A percentile compares a stretch with the other conserved stretches of the same genome.
These are phyloP conservation scores for Leptopilina drosophilae DNA, from an alignment of 2,888 invertebrate species.

Conservation along the genomic window DNA sequence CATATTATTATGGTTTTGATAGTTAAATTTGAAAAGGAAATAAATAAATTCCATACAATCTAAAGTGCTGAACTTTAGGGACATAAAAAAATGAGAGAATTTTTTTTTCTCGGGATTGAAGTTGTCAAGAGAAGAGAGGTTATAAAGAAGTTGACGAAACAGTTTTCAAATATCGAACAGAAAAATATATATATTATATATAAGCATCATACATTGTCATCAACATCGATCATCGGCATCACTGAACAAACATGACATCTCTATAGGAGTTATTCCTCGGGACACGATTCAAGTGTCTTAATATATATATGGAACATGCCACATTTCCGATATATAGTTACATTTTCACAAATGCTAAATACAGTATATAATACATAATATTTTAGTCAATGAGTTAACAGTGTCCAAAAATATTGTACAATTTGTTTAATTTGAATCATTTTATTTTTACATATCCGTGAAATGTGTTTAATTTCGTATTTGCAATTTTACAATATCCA, in stretches of 20 bases:
- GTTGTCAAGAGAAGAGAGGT: not conserved
- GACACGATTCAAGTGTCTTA: conserved; percentile 1
- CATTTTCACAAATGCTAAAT: conserved; percentile 29
- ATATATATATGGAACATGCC: conserved; percentile 15
- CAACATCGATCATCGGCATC: conserved; percentile 5
- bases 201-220: conserved; percentile 20
- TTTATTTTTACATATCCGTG: not conserved
- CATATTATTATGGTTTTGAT: no score
- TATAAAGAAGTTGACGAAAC: not conserved
- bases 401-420: not conserved
- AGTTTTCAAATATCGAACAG: conserved; percentile 18
- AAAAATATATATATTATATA: not conserved
- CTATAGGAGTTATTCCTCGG: not conserved
- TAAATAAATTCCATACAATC: no score
- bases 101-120: not conserved
- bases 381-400: conserved; percentile 1
- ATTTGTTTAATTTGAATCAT: not conserved
- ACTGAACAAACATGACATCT: conserved; percentile 28
- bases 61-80: no score
- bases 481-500: no score
- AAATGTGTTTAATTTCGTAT: not conserved
- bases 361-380: not conserved
- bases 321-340: not conserved
- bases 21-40: no score
- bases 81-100: not conserved